Conservation (phyloP, 1,140 invertebrate genomes). For the Geopemphigus sp. region DNA sequence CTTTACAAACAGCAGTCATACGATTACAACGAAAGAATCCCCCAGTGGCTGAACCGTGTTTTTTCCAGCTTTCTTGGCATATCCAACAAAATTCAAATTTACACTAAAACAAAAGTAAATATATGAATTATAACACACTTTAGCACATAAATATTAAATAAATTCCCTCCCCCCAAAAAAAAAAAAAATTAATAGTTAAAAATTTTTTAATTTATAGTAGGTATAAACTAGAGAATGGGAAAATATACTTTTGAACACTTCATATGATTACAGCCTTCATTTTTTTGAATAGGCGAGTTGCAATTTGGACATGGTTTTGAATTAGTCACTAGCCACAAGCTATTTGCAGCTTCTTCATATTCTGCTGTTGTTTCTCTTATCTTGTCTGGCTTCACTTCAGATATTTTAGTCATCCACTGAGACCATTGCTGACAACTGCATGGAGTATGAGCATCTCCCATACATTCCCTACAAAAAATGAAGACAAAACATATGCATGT, state of each 20-base stretch:
- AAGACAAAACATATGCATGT: background rate
- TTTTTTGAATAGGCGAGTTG: conserved; percentile 73
- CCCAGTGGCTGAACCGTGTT: conserved; percentile 70
- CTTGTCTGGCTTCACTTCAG: conserved; percentile 67
- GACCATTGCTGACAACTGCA: conserved; percentile 67
- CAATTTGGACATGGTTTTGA: conserved; percentile 74
- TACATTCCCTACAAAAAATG: conserved; percentile 58
- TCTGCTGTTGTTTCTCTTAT: conserved; percentile 61
- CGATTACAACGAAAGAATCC: conserved; percentile 74
- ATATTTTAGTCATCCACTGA: conserved; percentile 66
- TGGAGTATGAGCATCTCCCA: conserved; percentile 70
- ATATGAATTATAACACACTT: background rate
- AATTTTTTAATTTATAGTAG: too few relatives aligned
- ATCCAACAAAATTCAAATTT: conserved; percentile 78
- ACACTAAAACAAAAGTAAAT: conserved; percentile 59
- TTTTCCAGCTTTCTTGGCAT: conserved; percentile 73
- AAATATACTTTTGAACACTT: conserved; percentile 68
- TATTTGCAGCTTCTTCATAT: conserved; percentile 69
- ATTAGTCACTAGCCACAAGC: conserved; percentile 71
- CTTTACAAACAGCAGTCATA: conserved; percentile 67
- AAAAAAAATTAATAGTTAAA: too few relatives aligned
- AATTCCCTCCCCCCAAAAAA: too few relatives aligned
- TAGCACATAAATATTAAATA: too few relatives aligned
- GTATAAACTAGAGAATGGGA: background rate
- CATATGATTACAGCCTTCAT: conserved; percentile 78